A percentile compares a stretch with the other conserved stretches of the same genome.
phyloP scores from a whole-genome alignment of 2,797 vertebrate species.

The Lepus oiostolus region DNA sequence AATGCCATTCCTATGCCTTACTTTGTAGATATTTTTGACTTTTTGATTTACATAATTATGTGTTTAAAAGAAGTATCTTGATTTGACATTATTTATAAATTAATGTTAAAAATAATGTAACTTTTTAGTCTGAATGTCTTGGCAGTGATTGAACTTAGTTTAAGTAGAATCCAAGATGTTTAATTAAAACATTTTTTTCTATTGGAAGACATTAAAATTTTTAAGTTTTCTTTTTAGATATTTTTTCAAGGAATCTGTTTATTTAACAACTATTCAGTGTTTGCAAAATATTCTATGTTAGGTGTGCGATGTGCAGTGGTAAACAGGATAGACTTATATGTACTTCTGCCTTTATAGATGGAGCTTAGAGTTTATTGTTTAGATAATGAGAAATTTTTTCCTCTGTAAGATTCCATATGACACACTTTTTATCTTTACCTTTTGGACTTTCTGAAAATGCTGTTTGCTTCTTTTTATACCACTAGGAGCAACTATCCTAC shows the following conservation, averaged over 20 bases:
- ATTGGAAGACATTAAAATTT: slow-evolving; percentile 6
- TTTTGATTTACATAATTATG: neutral
- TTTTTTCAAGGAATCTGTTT: neutral
- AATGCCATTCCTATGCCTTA: neutral
- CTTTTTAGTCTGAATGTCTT: slow-evolving; percentile 41
- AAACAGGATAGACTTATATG: neutral
- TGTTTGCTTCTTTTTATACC: slow-evolving; percentile 54
- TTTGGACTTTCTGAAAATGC: slow-evolving; percentile 54
- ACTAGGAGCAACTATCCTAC: neutral
- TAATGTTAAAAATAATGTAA: slow-evolving; percentile 26
- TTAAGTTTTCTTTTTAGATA: slow-evolving; percentile 16
- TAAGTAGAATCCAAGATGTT: slow-evolving; percentile 48
- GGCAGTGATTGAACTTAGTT: slow-evolving; percentile 27
- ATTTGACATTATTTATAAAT: neutral
- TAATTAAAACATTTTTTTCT: slow-evolving; percentile 37
- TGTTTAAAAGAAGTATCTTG: slow-evolving; percentile 45
- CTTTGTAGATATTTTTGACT: neutral
- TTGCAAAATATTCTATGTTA: neutral
- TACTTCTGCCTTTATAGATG: slow-evolving; percentile 9
- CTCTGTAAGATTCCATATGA: neutral
- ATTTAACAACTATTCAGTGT: slow-evolving; percentile 43
- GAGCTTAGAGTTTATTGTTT: slow-evolving; percentile 22
- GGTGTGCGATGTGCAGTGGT: neutral
- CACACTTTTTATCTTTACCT: slow-evolving; percentile 33
- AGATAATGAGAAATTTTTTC: slow-evolving; percentile 31